phyloP scores from a whole-genome alignment of 2,888 invertebrate genomes.

The Adelphocoris suturalis region DNA sequence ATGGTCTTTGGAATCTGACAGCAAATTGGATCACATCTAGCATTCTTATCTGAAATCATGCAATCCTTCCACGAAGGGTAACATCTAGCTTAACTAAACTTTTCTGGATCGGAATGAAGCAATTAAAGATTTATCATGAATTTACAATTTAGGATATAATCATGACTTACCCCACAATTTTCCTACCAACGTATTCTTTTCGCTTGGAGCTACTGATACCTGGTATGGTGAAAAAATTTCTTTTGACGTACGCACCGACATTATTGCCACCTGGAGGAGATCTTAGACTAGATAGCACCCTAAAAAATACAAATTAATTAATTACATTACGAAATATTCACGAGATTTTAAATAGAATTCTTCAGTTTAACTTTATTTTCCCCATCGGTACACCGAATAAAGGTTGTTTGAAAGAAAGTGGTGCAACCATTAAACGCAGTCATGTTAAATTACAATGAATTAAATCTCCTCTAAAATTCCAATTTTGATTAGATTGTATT shows the following conservation, averaged over 20 bases:
- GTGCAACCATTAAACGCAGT: too few species aligned
- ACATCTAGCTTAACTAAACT: too few species aligned
- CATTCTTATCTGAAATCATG: too few species aligned
- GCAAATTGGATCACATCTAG: too few species aligned
- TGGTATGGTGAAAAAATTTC: slow-evolving; percentile 74
- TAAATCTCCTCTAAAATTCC: too few species aligned
- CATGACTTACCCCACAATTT: slow-evolving; percentile 85
- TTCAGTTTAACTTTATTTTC: neutral
- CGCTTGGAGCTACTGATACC: slow-evolving; percentile 77
- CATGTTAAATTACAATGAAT: too few species aligned
- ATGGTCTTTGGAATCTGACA: too few species aligned
- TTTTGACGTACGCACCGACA: neutral
- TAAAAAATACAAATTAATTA: neutral
- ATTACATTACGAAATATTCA: neutral
- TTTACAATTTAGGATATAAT: neutral
- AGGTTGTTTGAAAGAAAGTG: too few species aligned
- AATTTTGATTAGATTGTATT: too few species aligned
- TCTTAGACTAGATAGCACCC: neutral
- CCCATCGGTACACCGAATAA: too few species aligned
- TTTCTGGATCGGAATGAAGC: too few species aligned
- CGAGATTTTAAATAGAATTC: neutral
- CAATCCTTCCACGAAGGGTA: too few species aligned
- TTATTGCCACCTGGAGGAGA: neutral
- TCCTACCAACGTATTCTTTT: slow-evolving; percentile 86
- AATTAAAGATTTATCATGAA: neutral